Conservation (phyloP, 1,140 invertebrate species). For the Zaprionus inermis region DNA sequence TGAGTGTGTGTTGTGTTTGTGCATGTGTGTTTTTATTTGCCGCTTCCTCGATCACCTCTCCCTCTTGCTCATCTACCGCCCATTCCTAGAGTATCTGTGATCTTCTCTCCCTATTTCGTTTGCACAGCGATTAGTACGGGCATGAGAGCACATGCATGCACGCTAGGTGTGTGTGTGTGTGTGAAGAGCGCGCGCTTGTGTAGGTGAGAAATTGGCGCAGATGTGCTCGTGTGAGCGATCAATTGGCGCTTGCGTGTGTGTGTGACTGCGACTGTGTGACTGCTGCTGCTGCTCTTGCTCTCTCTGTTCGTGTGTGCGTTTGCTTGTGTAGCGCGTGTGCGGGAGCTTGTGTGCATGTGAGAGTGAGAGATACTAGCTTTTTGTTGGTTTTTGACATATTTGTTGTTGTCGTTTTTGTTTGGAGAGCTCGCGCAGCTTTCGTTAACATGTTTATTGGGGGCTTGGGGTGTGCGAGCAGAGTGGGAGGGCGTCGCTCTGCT, state of each 20-base stretch:
- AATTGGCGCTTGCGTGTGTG: slow-evolving; percentile 59
- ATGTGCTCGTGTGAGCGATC: slow-evolving; percentile 64
- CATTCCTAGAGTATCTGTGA: slow-evolving; percentile 53
- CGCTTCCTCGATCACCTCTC: slow-evolving; percentile 15
- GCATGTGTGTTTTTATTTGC: slow-evolving; percentile 19
- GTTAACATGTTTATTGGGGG: slow-evolving; percentile 35
- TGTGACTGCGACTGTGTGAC: slow-evolving; percentile 15
- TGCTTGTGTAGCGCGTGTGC: slow-evolving; percentile 32
- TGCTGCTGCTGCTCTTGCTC: not conserved
- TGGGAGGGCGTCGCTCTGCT: slow-evolving; percentile 35
- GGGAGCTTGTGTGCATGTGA: slow-evolving; percentile 32
- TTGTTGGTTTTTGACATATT: slow-evolving; percentile 78
- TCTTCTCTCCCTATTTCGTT: slow-evolving; percentile 43
- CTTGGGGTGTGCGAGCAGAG: slow-evolving; percentile 39
- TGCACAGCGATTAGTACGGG: slow-evolving; percentile 62
- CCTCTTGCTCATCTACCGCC: not conserved
- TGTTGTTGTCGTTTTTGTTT: slow-evolving; percentile 59
- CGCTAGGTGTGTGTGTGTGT: slow-evolving; percentile 24
- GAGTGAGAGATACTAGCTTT: slow-evolving; percentile 62
- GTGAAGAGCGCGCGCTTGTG: slow-evolving; percentile 56
- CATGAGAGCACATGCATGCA: slow-evolving; percentile 46
- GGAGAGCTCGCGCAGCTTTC: slow-evolving; percentile 46
- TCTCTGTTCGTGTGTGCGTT: slow-evolving; percentile 7
- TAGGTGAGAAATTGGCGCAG: slow-evolving; percentile 74
- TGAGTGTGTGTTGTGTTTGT: slow-evolving; percentile 5